These are phyloP conservation scores for Falco berigora DNA, from an alignment of 2,797 vertebrate species.

Conservation along the genomic window DNA sequence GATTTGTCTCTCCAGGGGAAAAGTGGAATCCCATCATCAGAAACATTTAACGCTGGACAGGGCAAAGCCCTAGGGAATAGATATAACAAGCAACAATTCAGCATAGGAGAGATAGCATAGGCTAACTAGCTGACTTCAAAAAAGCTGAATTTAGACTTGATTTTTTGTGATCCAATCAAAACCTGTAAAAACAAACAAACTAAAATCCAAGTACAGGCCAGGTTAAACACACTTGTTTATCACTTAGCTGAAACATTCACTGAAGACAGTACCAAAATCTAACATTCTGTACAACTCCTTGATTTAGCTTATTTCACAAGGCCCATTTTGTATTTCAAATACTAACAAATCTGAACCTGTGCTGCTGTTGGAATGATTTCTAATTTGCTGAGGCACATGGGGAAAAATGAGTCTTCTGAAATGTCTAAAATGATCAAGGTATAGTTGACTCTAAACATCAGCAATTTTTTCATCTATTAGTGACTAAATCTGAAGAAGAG, in stretches of 20 bases:
- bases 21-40: background rate
- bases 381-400: background rate
- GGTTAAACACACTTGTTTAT: background rate
- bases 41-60: background rate
- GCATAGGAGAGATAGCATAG: background rate
- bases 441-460: background rate
- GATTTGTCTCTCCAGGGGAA: constrained; percentile 39
- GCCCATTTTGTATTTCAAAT: background rate
- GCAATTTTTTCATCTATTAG: background rate
- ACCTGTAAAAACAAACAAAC: background rate
- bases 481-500: background rate
- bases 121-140: background rate
- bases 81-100: background rate
- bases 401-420: background rate
- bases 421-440: background rate
- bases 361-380: background rate
- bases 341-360: background rate
- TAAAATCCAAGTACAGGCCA: background rate
- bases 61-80: constrained; percentile 10
- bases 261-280: background rate
- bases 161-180: background rate
- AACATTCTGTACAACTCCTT: background rate
- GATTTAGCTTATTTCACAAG: background rate
- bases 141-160: background rate
- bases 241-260: background rate